phyloP scores from a whole-genome alignment of 1,140 invertebrate genomes.

The Capitella teleta region DNA sequence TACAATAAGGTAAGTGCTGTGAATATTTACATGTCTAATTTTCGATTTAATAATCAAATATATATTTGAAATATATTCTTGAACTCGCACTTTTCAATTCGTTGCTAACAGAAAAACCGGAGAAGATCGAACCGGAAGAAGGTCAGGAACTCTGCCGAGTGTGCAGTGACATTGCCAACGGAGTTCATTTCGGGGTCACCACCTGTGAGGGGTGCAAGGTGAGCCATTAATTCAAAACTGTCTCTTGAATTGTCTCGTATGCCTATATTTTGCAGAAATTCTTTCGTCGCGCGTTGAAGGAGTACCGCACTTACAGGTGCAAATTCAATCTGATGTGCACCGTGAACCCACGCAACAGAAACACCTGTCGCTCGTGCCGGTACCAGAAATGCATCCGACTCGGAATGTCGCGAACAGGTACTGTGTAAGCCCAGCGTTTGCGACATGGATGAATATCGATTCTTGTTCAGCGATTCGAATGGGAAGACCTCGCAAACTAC shows the following conservation, averaged over 20 bases:
- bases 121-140: slow-evolving; percentile 26
- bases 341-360: slow-evolving; percentile 92
- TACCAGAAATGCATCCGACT: slow-evolving; percentile 81
- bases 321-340: slow-evolving; percentile 51
- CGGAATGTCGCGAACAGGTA: slow-evolving; percentile 82
- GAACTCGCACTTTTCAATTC: no score
- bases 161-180: slow-evolving; percentile 45
- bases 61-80: no score
- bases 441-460: not conserved
- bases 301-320: slow-evolving; percentile 48
- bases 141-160: slow-evolving; percentile 42
- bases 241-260: not conserved
- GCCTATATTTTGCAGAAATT: slow-evolving; percentile 59
- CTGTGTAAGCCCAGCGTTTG: not conserved
- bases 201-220: slow-evolving; percentile 48
- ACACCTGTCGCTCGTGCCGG: slow-evolving; percentile 86
- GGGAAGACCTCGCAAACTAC: slow-evolving; percentile 4
- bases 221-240: slow-evolving; percentile 11
- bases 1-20: no score
- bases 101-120: slow-evolving; percentile 30
- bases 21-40: no score
- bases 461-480: slow-evolving; percentile 4
- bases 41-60: no score
- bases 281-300: slow-evolving; percentile 91
- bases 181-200: slow-evolving; percentile 46